Base-by-base conservation (phyloP, 2,797 vertebrate genomes). In the Notolepis coatsorum region DNA sequence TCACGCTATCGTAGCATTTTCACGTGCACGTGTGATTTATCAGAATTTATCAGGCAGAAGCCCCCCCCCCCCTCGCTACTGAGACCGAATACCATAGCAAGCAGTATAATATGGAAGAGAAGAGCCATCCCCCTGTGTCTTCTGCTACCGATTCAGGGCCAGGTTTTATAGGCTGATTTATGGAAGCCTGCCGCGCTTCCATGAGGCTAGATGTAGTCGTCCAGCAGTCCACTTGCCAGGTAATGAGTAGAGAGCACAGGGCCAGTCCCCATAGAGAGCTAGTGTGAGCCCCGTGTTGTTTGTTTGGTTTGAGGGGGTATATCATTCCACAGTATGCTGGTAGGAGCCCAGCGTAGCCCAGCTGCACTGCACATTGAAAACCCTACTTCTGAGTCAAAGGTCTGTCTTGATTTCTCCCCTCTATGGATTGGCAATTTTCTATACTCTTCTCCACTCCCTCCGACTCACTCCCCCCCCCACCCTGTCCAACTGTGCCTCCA, bases 261-360 rank as follows among this genome's bases (percentile, higher is more conserved):
- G 12, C 2, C 12, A 0, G 51, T 67, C 65, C 52, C 72, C 21
- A 57, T 28, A 56, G 59, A 58, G 3, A 49, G 4, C 3, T 2
- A 42, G 43, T 20, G 46, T 1, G 0, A 43, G 61, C 33, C 58
- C 21, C n/a, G 20, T 12, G n/a, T 55, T 10, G 31, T 24, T n/a
- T 62, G 62, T 74, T 79, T 75, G 24, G 61, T 73, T 65, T 58
- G 20, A 62, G 3, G 47, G 20, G 61, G 52, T 39, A 13, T 37
- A n/a, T n/a, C n/a, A n/a, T n/a, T n/a, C 62, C 45, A 46, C 47
- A 33, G 0, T 21, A 39, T 46, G 28, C 25, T 37, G 13, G 57
- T 57, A 27, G 23, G 67, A 65, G 41, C 35, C 27, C 55, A 49
- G 18, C 12, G 20, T 31, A 57, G 46, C 35, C n/a, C 68, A 37